These are phyloP conservation scores for Nemoura dubitans DNA, from an alignment of 2,888 invertebrate genomes.

Conservation along the genomic window DNA sequence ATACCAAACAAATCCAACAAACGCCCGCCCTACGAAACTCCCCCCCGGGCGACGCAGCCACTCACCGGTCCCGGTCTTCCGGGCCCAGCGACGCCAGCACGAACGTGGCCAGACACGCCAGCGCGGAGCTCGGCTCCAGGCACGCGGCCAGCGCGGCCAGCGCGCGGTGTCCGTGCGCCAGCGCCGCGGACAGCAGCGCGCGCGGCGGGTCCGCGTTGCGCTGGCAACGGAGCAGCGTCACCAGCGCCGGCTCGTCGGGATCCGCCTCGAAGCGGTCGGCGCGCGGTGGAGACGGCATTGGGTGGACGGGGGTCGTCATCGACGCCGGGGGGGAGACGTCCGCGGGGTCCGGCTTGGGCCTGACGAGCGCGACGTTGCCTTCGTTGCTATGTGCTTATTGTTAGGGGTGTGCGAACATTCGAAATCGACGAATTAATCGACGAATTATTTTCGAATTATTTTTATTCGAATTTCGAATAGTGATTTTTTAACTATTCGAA, in stretches of 20 bases:
- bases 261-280: background rate
- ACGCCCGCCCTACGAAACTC: no score
- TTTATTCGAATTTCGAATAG: no score
- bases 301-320: background rate
- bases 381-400: no score
- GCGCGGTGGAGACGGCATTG: background rate
- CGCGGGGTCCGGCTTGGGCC: background rate
- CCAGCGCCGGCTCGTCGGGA: constrained; percentile 43
- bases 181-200: constrained; percentile 69
- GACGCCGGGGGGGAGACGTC: background rate
- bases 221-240: constrained; percentile 60
- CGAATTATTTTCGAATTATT: no score
- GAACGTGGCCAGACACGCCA: constrained; percentile 70
- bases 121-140: constrained; percentile 74
- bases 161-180: constrained; percentile 67
- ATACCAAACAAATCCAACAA: no score
- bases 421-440: no score
- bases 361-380: no score
- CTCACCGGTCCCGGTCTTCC: background rate
- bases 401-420: no score
- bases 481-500: no score
- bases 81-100: constrained; percentile 54
- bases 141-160: constrained; percentile 74
- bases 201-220: constrained; percentile 70
- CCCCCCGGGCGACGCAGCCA: background rate